Evolutionary conservation across 2,113 vertebrate genomes (phyloP).

Genomic region (Spea bombifrons): DNA sequence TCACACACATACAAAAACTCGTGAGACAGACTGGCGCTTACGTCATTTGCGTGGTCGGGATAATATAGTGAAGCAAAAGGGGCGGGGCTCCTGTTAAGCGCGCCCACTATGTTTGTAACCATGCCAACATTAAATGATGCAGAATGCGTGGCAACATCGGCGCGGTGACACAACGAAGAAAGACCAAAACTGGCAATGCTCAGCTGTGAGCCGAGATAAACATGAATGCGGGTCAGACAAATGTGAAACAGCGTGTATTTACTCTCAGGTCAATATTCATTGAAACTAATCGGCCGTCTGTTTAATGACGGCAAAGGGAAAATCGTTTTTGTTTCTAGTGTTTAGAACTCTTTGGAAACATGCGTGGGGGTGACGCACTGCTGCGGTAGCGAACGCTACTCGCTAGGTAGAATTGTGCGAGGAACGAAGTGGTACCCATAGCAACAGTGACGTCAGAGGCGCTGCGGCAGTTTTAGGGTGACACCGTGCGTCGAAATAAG

Average conservation of each 20-base stretch:
- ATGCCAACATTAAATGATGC: neutral
- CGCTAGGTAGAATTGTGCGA: neutral
- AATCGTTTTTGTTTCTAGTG: too few relatives aligned
- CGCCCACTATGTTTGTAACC: conserved; percentile 3
- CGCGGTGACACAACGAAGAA: conserved; percentile 17
- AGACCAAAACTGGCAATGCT: neutral
- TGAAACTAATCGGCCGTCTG: too few relatives aligned
- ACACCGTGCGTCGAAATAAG: neutral
- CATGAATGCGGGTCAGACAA: too few relatives aligned
- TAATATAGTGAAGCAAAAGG: too few relatives aligned
- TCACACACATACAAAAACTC: too few relatives aligned
- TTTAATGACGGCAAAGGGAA: too few relatives aligned
- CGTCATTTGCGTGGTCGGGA: too few relatives aligned
- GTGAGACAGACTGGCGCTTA: too few relatives aligned
- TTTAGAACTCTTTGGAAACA: neutral
- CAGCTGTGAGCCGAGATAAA: too few relatives aligned
- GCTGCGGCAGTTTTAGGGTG: neutral
- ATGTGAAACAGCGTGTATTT: too few relatives aligned
- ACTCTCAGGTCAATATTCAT: too few relatives aligned
- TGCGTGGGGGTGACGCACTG: neutral
- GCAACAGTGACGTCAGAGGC: conserved; percentile 27
- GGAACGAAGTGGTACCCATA: neutral
- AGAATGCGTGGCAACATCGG: neutral
- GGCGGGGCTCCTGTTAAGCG: neutral
- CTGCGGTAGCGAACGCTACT: neutral